A percentile compares a stretch with the other conserved stretches of the same genome.
phyloP scores from a whole-genome alignment of 2,113 vertebrate species.

The Maccullochella peelii region DNA sequence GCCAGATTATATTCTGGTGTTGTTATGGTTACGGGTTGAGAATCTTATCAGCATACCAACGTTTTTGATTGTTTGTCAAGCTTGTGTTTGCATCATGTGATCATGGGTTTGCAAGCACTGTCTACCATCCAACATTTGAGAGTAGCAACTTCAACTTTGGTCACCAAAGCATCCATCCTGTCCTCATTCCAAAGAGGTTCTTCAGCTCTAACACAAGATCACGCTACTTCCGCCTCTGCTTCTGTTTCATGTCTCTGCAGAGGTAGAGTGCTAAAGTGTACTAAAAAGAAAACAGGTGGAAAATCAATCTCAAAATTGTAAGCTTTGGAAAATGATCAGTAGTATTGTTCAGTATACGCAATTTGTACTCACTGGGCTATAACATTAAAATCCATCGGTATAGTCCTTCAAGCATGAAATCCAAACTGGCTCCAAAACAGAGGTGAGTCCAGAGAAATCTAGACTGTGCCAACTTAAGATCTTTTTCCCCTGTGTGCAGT shows the following conservation, averaged over 20 bases:
- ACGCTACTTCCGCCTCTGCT: not conserved
- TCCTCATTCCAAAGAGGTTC: not conserved
- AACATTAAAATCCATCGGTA: not conserved
- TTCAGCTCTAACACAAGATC: not conserved
- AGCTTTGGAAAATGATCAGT: constrained; percentile 50
- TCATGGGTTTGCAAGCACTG: not conserved
- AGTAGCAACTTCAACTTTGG: not conserved
- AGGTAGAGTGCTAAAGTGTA: constrained; percentile 4
- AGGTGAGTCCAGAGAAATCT: not conserved
- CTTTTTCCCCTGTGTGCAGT: constrained; percentile 23
- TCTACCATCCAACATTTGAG: not conserved
- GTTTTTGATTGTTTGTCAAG: not conserved
- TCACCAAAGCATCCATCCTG: not conserved
- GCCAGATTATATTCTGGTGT: not conserved
- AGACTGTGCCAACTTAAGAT: constrained; percentile 27
- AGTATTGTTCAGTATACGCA: constrained; percentile 7
- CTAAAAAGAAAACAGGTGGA: constrained; percentile 25
- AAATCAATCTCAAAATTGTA: constrained; percentile 6
- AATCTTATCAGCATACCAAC: not conserved
- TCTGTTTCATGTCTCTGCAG: not conserved
- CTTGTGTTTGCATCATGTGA: not conserved
- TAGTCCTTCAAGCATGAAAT: constrained; percentile 21
- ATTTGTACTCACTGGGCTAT: not conserved
- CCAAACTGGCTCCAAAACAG: constrained; percentile 26
- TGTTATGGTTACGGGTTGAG: not conserved